These are phyloP conservation scores for Rotaria magnacalcarata DNA, from an alignment of 2,888 invertebrate species.

Conservation along the genomic window DNA sequence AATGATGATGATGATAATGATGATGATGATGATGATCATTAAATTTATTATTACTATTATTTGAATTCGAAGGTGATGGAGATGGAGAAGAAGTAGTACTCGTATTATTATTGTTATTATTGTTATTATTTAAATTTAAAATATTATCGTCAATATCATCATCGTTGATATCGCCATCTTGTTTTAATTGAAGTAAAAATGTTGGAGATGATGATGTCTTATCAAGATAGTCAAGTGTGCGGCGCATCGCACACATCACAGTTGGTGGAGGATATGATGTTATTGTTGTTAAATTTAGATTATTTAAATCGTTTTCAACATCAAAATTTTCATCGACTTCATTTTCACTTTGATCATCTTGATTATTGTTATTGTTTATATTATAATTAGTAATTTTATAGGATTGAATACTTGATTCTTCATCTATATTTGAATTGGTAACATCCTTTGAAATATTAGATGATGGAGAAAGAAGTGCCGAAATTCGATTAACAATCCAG, in stretches of 20 bases:
- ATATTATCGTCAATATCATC: background rate
- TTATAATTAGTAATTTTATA: background rate
- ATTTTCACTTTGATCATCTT: background rate
- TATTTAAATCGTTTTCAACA: background rate
- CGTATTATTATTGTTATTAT: background rate
- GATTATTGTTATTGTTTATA: background rate
- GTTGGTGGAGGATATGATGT: background rate
- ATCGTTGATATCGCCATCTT: background rate
- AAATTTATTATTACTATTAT: background rate
- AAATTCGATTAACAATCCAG: constrained; percentile 79
- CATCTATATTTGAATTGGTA: background rate
- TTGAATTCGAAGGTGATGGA: background rate
- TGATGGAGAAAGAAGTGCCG: constrained; percentile 68
- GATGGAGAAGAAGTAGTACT: background rate
- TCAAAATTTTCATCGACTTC: background rate
- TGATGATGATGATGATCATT: background rate
- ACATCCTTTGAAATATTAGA: background rate
- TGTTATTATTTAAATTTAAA: constrained; percentile 9
- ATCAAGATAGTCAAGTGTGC: constrained; percentile 20
- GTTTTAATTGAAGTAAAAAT: background rate
- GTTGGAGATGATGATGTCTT: background rate
- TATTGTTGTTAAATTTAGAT: background rate
- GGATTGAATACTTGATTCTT: background rate
- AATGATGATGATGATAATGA: too few relatives aligned
- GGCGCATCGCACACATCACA: constrained; percentile 1